Evolutionary conservation across 2,888 invertebrate genomes (phyloP), one percentile per base, ranked within the genome.

Genomic region (Drosophila neotestacea): DNA sequence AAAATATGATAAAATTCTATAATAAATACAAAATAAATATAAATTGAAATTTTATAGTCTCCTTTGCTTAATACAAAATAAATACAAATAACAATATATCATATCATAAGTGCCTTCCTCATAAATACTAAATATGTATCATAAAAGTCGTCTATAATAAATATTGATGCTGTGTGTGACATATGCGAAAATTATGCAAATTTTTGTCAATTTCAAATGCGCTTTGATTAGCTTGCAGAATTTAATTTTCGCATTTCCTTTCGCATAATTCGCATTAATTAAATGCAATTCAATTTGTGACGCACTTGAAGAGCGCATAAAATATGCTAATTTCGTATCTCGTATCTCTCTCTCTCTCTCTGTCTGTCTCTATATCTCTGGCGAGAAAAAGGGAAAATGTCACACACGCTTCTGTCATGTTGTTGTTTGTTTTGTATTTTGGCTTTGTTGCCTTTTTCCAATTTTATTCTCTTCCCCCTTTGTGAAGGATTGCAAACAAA

Each of bases 181-280:
- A 82, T 79, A 79, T 85, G 83, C 73, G 83, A 74, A 80, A 70
- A 79, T 77, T 85, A 85, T 85, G 84, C 69, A 80, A 85, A 85
- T 87, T 83, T 11, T n/a, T 44, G 44, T 44, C 44, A 44, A 44
- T 28, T 44, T 50, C 48, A 44, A 80, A 73, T 81, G 59, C 56
- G 59, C 63, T 70, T 66, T 82, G 79, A 82, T 82, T 85, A 75
- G 85, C 56, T 22, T 16, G 32, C 10, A 11, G 46, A 52, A 54
- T 44, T 38, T 13, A 11, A 59, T 59, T 59, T 48, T 68, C 5
- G 34, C 70, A 39, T 52, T 55, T 32, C 22, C 16, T 47, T 36
- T 36, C 34, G 42, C 51, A 50, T 61, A 76, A 67, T 63, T 55
- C 59, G 47, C 68, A 46, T 77, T 78, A 78, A 78, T 77, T 73